Evolutionary conservation across 2,888 invertebrate species (phyloP), one percentile per base, ranked within the genome.

Genomic region (Anthrax anthrax): DNA sequence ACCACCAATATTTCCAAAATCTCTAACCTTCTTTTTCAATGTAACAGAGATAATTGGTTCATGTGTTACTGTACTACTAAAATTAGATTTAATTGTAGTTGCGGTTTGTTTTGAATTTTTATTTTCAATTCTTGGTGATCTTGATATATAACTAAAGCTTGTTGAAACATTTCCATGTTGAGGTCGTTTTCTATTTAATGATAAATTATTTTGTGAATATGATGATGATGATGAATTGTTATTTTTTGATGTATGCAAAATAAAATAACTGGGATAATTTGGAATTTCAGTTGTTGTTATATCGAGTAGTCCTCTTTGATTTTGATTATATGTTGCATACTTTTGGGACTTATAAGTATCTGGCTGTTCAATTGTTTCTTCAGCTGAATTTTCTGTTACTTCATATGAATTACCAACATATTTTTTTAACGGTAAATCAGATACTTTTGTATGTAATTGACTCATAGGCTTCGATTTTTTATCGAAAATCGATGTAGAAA

Each of bases 241-340:
- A 6, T 6, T 23, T 6, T 29, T 29, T 9, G 29, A 12, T 2
- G 9, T 32, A 32, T 32, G 29, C 12, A 32, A 12, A 12, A 65
- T 50, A 47, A 59, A 65, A 9, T 54, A 48, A 0, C 58, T 52
- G 0, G 64, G 65, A 54, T 64, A 64, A 42, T 64, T 64, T 9
- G 64, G 64, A 4, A 53, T 46, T 37, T 64, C 64, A 3, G 60
- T 60, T 14, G 19, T 14, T 1, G 19, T 23, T 39, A n/a, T 34
- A 9, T 37, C n/a, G 4, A n/a, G 4, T 23, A 19, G 14, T 16
- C 9, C n/a, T 13, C 18, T 18, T 37, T 43, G 36, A 18, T 34
- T 39, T 29, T 38, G 23, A 2, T 4, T 6, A 19, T 29, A 23
- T 18, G 37, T 37, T 23, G 37, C 27, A 18, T 23, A 32, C 19